Conservation (phyloP, 2,888 invertebrate species). For the Panzeria rudis region DNA sequence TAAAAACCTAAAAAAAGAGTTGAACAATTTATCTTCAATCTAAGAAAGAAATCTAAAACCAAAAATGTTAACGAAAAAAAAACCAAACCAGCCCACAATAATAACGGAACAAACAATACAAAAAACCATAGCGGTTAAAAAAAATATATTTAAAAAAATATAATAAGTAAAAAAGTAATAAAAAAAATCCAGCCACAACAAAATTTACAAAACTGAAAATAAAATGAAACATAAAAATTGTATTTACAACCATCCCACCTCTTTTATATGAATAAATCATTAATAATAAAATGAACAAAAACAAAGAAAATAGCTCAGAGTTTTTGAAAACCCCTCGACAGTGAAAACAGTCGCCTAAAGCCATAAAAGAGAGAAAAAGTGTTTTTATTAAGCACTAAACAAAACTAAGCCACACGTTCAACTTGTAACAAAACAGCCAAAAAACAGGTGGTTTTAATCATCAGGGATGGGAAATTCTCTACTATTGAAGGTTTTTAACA, state of each 20-base stretch:
- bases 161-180: not conserved
- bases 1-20: conserved; percentile 5
- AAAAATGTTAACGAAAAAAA: conserved; percentile 7
- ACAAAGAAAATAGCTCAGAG: not conserved
- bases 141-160: conserved; percentile 1
- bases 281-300: conserved; percentile 14
- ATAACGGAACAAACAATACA: conserved; percentile 50
- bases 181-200: conserved; percentile 5
- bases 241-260: conserved; percentile 53
- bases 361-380: conserved; percentile 6
- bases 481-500: not conserved
- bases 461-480: not conserved
- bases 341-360: conserved; percentile 30
- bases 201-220: conserved; percentile 9
- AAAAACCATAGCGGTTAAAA: conserved; percentile 43
- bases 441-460: conserved; percentile 39
- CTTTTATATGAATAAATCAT: conserved; percentile 33
- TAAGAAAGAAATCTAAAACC: conserved; percentile 25
- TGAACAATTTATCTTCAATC: conserved; percentile 48
- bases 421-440: not conserved
- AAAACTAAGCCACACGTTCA: conserved; percentile 23
- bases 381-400: not conserved
- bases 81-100: conserved; percentile 19
- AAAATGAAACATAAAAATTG: conserved; percentile 39
- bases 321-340: conserved; percentile 9